These are phyloP conservation scores for Meteorus cinctellus DNA, from an alignment of 2,888 invertebrate species.

Conservation along the genomic window DNA sequence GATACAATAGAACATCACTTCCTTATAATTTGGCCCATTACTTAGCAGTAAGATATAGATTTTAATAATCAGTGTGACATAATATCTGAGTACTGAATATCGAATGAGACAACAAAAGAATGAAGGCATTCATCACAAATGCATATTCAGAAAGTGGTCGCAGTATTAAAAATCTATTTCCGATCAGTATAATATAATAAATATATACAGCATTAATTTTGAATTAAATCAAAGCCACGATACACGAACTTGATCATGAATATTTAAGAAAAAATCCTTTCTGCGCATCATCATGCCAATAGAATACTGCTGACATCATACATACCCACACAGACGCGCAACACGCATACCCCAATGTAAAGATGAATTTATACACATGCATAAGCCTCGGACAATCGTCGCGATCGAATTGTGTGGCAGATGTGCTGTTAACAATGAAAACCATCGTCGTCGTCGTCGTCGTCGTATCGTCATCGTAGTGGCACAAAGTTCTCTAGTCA, in stretches of 20 bases:
- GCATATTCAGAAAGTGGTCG: no score
- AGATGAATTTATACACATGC: not conserved
- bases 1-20: no score
- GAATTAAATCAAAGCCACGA: no score
- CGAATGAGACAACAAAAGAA: no score
- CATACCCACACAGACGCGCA: constrained; percentile 45
- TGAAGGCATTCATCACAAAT: no score
- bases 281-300: not conserved
- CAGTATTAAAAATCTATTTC: no score
- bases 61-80: no score
- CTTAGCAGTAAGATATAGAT: no score
- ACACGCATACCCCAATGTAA: constrained; percentile 54
- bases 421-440: constrained; percentile 72
- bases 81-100: no score
- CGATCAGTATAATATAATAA: no score
- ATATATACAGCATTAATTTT: no score
- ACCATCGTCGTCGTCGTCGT: constrained; percentile 44
- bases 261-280: not conserved
- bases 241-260: not conserved
- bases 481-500: constrained; percentile 24
- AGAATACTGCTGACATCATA: not conserved
- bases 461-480: constrained; percentile 15
- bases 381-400: constrained; percentile 71
- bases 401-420: constrained; percentile 67
- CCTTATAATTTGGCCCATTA: no score